A percentile compares a stretch with the other conserved stretches of the same genome.
Conservation (phyloP, 2,888 invertebrate genomes). For the Perizoma flavofasciatum region DNA sequence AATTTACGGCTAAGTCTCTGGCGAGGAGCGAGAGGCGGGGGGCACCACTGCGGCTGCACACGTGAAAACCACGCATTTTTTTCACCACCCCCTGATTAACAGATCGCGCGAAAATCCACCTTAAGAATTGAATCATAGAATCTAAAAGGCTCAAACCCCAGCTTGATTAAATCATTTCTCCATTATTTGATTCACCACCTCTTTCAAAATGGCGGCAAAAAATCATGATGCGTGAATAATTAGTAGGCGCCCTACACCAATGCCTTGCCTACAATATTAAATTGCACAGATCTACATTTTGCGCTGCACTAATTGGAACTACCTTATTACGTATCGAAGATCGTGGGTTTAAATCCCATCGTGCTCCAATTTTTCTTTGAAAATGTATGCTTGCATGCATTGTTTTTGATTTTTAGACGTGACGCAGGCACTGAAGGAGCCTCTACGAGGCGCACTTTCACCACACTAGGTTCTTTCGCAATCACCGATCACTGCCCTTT, state of each 20-base stretch:
- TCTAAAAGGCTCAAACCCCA: conserved; percentile 44
- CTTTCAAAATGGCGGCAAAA: conserved; percentile 79
- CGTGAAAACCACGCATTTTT: conserved; percentile 67
- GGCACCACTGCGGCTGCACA: conserved; percentile 55
- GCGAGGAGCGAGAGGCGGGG: conserved; percentile 10
- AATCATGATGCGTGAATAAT: conserved; percentile 44
- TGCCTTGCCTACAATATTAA: conserved; percentile 14
- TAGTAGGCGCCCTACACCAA: conserved; percentile 38
- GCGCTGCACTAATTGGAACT: conserved; percentile 21
- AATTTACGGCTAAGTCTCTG: conserved; percentile 66
- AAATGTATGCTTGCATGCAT: too few species aligned
- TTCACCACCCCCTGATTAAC: conserved; percentile 58
- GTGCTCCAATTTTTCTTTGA: too few species aligned
- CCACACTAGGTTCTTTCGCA: too few species aligned
- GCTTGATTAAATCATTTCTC: conserved; percentile 79
- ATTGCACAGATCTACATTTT: conserved; percentile 24
- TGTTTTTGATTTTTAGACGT: too few species aligned
- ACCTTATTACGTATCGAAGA: too few species aligned
- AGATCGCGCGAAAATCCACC: conserved; percentile 56
- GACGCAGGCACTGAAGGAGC: too few species aligned
- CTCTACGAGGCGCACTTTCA: too few species aligned
- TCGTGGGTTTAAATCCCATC: too few species aligned
- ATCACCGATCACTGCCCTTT: too few species aligned
- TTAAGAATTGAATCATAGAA: conserved; percentile 54
- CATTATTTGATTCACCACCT: conserved; percentile 82